Evolutionary conservation across 2,888 invertebrate genomes (phyloP).

Genomic region (Troides aeacus): DNA sequence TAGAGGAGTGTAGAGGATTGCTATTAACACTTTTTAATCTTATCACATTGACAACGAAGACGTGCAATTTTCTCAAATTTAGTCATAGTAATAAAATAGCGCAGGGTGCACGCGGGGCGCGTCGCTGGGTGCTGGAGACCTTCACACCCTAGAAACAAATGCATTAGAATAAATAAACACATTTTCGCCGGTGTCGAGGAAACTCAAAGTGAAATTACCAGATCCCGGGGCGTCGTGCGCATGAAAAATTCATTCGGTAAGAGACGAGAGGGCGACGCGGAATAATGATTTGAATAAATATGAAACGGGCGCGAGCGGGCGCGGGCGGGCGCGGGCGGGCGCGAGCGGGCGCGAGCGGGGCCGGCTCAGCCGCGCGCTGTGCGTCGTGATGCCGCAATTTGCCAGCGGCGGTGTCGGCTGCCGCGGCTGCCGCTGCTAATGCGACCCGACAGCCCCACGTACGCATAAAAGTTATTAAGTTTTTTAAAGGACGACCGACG

Average conservation of each 20-base stretch:
- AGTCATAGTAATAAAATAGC: too few relatives aligned
- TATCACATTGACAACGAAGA: too few relatives aligned
- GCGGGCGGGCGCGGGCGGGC: constrained; percentile 54
- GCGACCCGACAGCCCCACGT: constrained; percentile 56
- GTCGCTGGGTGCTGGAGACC: too few relatives aligned
- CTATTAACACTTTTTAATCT: too few relatives aligned
- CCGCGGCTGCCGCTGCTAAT: constrained; percentile 53
- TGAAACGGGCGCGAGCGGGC: constrained; percentile 58
- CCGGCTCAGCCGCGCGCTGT: constrained; percentile 67
- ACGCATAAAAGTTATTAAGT: constrained; percentile 72
- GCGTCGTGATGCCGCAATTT: constrained; percentile 54
- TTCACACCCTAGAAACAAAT: too few relatives aligned
- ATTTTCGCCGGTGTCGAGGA: constrained; percentile 61
- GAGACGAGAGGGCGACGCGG: constrained; percentile 73
- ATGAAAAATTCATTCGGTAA: constrained; percentile 78
- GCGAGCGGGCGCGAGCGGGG: constrained; percentile 41
- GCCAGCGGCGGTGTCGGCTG: too few relatives aligned
- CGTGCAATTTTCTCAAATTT: too few relatives aligned
- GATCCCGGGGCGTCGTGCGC: constrained; percentile 67
- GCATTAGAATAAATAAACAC: constrained; percentile 67
- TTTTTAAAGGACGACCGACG: constrained; percentile 53
- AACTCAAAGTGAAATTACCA: constrained; percentile 77
- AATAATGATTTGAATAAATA: constrained; percentile 79
- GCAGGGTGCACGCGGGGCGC: too few relatives aligned
- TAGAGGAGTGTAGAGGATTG: too few relatives aligned